Evolutionary conservation across 2,797 vertebrate species (phyloP).

Genomic region (Anomalospiza imberbis): DNA sequence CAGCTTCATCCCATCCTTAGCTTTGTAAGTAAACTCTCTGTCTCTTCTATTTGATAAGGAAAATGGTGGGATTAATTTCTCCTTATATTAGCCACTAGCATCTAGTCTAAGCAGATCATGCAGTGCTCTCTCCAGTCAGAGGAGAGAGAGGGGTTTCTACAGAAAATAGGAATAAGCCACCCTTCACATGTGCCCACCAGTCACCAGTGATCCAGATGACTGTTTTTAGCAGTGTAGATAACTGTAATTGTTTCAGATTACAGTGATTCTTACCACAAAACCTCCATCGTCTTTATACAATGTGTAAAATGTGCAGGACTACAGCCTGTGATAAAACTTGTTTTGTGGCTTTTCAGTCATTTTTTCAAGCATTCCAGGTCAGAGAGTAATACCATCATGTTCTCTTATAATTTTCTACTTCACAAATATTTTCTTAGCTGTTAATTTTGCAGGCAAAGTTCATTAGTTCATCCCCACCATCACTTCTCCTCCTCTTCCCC

Average conservation of each 20-base stretch:
- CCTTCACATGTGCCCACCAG: not conserved
- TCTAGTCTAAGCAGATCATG: not conserved
- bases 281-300: not conserved
- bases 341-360: not conserved
- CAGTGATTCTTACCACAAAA: not conserved
- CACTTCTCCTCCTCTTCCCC: not conserved
- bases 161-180: not conserved
- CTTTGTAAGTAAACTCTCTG: not conserved
- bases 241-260: not conserved
- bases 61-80: not conserved
- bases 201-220: not conserved
- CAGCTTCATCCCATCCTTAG: not conserved
- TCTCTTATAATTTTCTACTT: not conserved
- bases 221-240: not conserved
- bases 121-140: not conserved
- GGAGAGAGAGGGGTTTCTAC: not conserved
- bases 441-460: not conserved
- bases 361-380: not conserved
- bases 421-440: not conserved
- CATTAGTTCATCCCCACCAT: not conserved
- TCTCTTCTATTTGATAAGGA: not conserved
- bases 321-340: not conserved
- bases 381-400: not conserved
- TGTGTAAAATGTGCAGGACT: not conserved
- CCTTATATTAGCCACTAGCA: not conserved